A percentile compares a stretch with the other conserved stretches of the same genome.
phyloP scores from a whole-genome alignment of 1,140 invertebrate genomes.

The Halictus rubicundus region DNA sequence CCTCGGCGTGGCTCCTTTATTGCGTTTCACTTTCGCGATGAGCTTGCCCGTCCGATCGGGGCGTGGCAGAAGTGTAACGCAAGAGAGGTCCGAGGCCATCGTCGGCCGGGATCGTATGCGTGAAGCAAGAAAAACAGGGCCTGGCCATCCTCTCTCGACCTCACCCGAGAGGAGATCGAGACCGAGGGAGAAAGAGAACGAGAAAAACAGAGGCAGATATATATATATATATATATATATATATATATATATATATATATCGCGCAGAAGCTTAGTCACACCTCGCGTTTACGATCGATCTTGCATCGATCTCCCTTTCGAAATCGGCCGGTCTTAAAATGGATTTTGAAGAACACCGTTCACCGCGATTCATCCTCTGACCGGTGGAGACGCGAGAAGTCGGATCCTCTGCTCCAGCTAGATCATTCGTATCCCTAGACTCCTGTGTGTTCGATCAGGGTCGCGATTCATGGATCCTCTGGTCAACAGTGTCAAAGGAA shows the following conservation, averaged over 20 bases:
- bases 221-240: too few species aligned
- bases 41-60: slow-evolving; percentile 74
- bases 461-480: too few species aligned
- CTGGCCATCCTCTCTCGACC: slow-evolving; percentile 46
- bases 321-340: slow-evolving; percentile 35
- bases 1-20: slow-evolving; percentile 75
- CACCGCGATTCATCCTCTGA: background rate
- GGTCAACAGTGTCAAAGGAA: too few species aligned
- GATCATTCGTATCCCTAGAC: too few species aligned
- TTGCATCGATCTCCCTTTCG: slow-evolving; percentile 26
- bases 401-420: too few species aligned
- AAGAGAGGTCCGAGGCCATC: slow-evolving; percentile 73
- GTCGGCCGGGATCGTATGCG: slow-evolving; percentile 51
- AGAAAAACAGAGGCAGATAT: too few species aligned
- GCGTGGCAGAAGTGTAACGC: slow-evolving; percentile 80
- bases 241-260: too few species aligned
- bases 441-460: too few species aligned
- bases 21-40: slow-evolving; percentile 80
- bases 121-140: slow-evolving; percentile 64
- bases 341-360: slow-evolving; percentile 16
- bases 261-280: slow-evolving; percentile 55
- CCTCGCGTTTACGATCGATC: slow-evolving; percentile 15
- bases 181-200: too few species aligned
- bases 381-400: too few species aligned
- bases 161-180: too few species aligned